These are phyloP conservation scores for Xiphophorus couchianus DNA, from an alignment of 2,113 vertebrate genomes.

Conservation along the genomic window DNA sequence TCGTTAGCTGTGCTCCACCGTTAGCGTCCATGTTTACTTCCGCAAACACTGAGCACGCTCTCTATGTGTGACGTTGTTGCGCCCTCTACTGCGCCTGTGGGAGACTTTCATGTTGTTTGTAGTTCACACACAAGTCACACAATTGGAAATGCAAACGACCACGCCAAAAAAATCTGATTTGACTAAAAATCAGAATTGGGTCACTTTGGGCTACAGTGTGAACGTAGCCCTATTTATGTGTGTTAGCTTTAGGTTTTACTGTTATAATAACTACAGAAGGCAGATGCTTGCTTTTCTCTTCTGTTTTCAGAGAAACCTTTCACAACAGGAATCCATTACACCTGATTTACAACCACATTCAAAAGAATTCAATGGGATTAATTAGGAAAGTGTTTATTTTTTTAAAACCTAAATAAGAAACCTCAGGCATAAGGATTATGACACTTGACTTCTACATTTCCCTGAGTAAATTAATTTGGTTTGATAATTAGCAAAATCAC, in stretches of 20 bases:
- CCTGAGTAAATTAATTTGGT: conserved; percentile 18
- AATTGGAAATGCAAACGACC: no score
- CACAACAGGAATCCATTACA: conserved; percentile 33
- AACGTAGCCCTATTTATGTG: conserved; percentile 6
- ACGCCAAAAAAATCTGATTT: no score
- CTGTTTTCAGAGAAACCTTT: conserved; percentile 34
- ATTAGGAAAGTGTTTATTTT: conserved; percentile 37
- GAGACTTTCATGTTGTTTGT: no score
- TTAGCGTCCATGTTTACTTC: no score
- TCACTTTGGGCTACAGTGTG: no score
- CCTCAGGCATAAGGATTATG: neutral
- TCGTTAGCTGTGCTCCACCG: no score
- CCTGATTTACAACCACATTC: conserved; percentile 39
- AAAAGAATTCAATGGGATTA: conserved; percentile 49
- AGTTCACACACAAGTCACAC: no score
- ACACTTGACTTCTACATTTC: conserved; percentile 12
- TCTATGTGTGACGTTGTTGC: no score
- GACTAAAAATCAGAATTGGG: no score
- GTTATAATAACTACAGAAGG: neutral
- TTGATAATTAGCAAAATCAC: conserved; percentile 14
- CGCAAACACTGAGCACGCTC: no score
- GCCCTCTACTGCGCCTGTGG: no score
- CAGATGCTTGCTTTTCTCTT: conserved; percentile 11
- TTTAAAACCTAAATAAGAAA: conserved; percentile 4
- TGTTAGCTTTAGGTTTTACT: neutral